Percentiles rank a stretch among this genome's conserved stretches.
Evolutionary conservation across 2,797 vertebrate species (phyloP).

Genomic region (Malacoraja senta): DNA sequence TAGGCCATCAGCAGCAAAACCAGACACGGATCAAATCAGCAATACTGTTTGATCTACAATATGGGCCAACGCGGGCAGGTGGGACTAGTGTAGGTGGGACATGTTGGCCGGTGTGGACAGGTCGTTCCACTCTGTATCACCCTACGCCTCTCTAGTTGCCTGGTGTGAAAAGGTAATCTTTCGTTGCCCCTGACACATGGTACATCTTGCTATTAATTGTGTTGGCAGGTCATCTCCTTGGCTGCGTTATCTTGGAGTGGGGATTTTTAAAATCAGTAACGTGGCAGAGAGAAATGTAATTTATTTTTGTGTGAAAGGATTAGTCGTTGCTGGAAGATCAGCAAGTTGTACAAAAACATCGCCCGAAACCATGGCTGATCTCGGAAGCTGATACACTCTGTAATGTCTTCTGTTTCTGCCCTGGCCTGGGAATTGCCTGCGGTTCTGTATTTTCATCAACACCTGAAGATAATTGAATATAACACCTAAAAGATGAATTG

Average conservation of each 20-base stretch:
- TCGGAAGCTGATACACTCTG: neutral
- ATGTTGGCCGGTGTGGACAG: too few relatives aligned
- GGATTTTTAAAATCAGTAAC: neutral
- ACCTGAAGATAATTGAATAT: neutral
- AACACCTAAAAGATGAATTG: neutral
- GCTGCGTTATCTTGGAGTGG: neutral
- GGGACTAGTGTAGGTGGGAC: too few relatives aligned
- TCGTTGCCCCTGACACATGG: neutral
- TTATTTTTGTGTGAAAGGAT: neutral
- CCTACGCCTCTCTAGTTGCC: too few relatives aligned
- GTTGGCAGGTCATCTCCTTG: neutral
- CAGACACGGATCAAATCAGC: too few relatives aligned
- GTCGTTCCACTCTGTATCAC: too few relatives aligned
- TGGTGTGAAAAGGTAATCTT: neutral
- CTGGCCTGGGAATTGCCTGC: neutral
- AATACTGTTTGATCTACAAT: too few relatives aligned
- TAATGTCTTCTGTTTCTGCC: neutral
- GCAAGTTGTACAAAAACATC: neutral
- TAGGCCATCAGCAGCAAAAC: too few relatives aligned
- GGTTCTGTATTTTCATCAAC: neutral
- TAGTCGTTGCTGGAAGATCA: neutral
- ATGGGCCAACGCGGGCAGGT: too few relatives aligned
- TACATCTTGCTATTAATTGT: neutral
- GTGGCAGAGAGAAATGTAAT: neutral
- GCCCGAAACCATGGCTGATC: neutral